These are phyloP conservation scores for Labia minor DNA, from an alignment of 2,888 invertebrate species.

Conservation along the genomic window DNA sequence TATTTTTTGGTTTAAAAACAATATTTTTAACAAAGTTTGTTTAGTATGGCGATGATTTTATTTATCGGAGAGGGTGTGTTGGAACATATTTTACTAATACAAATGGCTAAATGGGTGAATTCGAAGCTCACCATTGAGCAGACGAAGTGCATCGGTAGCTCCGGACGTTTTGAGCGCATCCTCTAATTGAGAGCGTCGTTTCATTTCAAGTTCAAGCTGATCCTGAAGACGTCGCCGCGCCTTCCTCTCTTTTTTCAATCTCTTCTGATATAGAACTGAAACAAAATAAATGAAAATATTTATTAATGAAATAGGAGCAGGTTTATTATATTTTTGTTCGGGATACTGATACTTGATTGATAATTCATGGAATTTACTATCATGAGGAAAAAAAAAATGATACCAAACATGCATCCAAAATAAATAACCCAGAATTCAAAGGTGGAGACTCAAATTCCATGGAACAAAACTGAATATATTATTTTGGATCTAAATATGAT, in stretches of 20 bases:
- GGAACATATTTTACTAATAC: too few relatives aligned
- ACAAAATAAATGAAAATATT: constrained; percentile 29
- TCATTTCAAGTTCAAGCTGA: constrained; percentile 69
- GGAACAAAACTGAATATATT: too few relatives aligned
- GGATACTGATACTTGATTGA: not conserved
- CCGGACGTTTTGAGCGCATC: constrained; percentile 69
- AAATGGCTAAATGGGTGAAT: too few relatives aligned
- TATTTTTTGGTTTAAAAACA: too few relatives aligned
- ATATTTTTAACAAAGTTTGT: not conserved
- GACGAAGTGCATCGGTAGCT: constrained; percentile 63
- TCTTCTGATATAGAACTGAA: constrained; percentile 79
- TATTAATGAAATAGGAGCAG: not conserved
- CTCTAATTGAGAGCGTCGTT: constrained; percentile 66
- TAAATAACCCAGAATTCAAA: too few relatives aligned
- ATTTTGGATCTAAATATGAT: too few relatives aligned
- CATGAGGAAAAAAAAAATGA: too few relatives aligned
- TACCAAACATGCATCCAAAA: too few relatives aligned
- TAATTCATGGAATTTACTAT: too few relatives aligned
- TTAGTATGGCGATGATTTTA: not conserved
- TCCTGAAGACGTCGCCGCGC: constrained; percentile 73
- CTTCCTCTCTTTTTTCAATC: constrained; percentile 77
- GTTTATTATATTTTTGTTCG: not conserved
- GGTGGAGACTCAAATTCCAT: too few relatives aligned
- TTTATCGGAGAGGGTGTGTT: too few relatives aligned
- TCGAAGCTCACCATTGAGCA: constrained; percentile 65